These are phyloP conservation scores for Eulemur albifrons DNA, from an alignment of 2,797 vertebrate genomes.

Conservation along the genomic window DNA sequence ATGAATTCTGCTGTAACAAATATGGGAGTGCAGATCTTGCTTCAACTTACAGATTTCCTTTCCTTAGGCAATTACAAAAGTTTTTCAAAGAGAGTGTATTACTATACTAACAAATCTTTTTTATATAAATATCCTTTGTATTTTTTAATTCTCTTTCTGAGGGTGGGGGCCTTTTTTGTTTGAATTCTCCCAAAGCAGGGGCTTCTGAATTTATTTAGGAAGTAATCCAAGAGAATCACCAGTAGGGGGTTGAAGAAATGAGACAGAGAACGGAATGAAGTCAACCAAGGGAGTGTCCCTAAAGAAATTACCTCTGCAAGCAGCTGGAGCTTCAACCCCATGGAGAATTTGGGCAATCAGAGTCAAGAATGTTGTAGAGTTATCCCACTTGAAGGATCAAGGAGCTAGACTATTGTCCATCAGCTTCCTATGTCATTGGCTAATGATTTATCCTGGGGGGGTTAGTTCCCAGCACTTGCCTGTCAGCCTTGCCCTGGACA, in stretches of 20 bases:
- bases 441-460: background rate
- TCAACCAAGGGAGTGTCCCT: background rate
- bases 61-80: background rate
- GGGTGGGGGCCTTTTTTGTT: background rate
- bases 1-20: no score
- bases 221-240: background rate
- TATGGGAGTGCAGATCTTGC: no score
- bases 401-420: background rate
- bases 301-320: background rate
- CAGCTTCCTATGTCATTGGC: background rate
- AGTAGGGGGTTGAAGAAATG: fast-evolving
- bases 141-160: background rate
- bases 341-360: background rate
- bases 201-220: background rate
- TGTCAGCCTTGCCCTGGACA: fast-evolving
- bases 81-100: background rate
- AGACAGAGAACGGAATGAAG: background rate
- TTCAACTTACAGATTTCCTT: no score
- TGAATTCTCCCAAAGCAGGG: background rate
- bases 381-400: fast-evolving
- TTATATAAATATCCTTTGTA: background rate
- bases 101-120: background rate
- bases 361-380: background rate
- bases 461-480: background rate
- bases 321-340: background rate